These are phyloP conservation scores for Ophion ventricosus DNA, from an alignment of 2,888 invertebrate genomes.

Conservation along the genomic window DNA sequence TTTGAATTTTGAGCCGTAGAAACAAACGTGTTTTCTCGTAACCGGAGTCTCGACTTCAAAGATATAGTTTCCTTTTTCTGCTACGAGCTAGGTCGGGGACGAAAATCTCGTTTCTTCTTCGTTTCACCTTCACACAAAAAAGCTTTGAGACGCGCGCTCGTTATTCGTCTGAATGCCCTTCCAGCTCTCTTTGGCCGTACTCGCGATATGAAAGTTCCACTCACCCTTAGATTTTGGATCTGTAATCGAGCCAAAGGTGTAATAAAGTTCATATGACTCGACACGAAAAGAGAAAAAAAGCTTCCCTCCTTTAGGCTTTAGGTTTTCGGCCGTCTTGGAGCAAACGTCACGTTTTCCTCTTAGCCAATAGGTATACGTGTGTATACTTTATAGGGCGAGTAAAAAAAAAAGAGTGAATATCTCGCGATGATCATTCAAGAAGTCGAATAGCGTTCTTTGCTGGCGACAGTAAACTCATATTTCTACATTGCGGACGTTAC, in stretches of 20 bases:
- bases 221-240: conserved; percentile 25
- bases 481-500: background rate
- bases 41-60: background rate
- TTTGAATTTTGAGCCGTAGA: background rate
- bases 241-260: conserved; percentile 50
- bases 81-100: background rate
- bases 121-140: conserved; percentile 7
- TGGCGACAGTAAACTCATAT: background rate
- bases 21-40: background rate
- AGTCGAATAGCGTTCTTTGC: background rate
- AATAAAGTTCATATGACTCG: conserved; percentile 40
- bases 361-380: background rate
- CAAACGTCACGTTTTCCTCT: conserved; percentile 10
- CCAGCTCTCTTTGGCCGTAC: conserved; percentile 5
- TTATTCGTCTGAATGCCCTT: conserved; percentile 19
- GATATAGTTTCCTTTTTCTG: conserved; percentile 6
- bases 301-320: conserved; percentile 8
- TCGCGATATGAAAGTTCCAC: conserved; percentile 49
- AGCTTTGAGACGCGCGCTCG: conserved; percentile 8
- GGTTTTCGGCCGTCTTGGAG: conserved; percentile 9
- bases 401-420: background rate
- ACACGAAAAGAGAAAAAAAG: conserved; percentile 25
- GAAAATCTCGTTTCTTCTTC: conserved; percentile 11
- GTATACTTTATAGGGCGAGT: background rate
- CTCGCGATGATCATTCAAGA: background rate